These are phyloP conservation scores for Glaucopsyche alexis DNA, from an alignment of 2,888 invertebrate species.

Conservation along the genomic window DNA sequence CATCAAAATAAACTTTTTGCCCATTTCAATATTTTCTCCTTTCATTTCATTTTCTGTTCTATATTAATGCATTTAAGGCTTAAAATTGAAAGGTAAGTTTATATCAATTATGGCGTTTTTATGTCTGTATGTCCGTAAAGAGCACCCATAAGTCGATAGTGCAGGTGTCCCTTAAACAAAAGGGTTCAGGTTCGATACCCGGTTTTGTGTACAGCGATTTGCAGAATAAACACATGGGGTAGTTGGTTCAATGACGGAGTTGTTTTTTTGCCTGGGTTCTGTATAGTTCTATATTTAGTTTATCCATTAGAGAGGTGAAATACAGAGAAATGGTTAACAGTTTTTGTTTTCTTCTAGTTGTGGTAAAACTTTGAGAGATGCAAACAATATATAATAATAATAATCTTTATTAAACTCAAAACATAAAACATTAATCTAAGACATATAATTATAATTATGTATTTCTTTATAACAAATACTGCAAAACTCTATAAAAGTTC, in stretches of 20 bases:
- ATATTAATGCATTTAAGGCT: fast-evolving
- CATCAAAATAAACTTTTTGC: conserved; percentile 18
- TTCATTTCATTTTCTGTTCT: conserved; percentile 10
- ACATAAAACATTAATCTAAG: too few species aligned
- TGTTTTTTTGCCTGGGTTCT: conserved; percentile 35
- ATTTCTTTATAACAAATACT: too few species aligned
- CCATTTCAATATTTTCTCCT: conserved; percentile 9
- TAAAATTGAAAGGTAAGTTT: conserved; percentile 30
- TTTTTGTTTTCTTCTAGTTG: too few species aligned
- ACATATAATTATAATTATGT: too few species aligned
- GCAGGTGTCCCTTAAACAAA: conserved; percentile 75
- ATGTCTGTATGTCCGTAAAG: conserved; percentile 57
- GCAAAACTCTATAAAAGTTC: too few species aligned
- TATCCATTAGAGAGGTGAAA: too few species aligned
- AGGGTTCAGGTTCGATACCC: conserved; percentile 67
- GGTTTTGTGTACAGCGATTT: conserved; percentile 61
- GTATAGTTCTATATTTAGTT: conserved; percentile 19
- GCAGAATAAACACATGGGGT: conserved; percentile 48
- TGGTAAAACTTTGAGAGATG: too few species aligned
- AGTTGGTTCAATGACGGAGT: conserved; percentile 33
- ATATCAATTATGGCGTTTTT: conserved; percentile 45
- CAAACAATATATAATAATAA: too few species aligned
- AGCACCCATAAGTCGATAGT: conserved; percentile 70
- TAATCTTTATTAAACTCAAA: too few species aligned
- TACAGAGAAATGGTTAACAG: too few species aligned